Base-by-base conservation (phyloP, 2,113 vertebrate species). In the Rhizomys pruinosus region DNA sequence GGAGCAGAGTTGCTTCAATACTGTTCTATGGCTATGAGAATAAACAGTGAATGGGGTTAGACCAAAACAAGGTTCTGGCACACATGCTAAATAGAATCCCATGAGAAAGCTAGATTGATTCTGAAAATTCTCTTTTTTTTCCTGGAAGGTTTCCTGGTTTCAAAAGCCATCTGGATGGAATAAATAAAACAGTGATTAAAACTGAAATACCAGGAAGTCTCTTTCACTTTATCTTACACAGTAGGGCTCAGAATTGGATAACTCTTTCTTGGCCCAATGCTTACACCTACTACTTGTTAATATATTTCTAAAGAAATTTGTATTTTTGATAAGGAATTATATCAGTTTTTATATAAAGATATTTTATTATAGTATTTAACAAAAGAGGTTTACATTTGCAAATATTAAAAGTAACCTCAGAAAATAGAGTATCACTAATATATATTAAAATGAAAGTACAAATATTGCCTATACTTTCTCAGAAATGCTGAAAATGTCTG, bases 381-480 rank as follows among this genome's bases (percentile, higher is more conserved):
- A 52, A 52, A 52, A 52, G 6, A 52, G 47, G 47, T 52, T 52
- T 52, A 52, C 47, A 52, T 52, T 52, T 52, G 47, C 47, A 52
- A 52, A 52, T 52, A 52, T 52, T 52, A 52, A 52, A 52, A 6
- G 11, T 52, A 52, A 52, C 73, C 66, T 76, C 79, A 86, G 12
- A 85, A 90, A 89, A 79, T 7, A 84, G 73, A 91, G 34, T 61
- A 88, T 39, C 84, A 44, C 47, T 87, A 55, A 90, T 77, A 93
- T 8, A 85, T 52, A 84, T 17, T 32, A 87, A 39, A 74, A 88
- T 73, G 84, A 78, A 87, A 12, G 34, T 77, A 87, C 25, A 82
- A 23, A 81, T 92, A 81, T 0, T 94, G 42, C 15, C 42, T 81
- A 32, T 42, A 19, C 87, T 55, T 96, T 84, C 77, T 76, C 68